Conservation (phyloP, 2,797 vertebrate species). For the Hylomyscus alleni region DNA sequence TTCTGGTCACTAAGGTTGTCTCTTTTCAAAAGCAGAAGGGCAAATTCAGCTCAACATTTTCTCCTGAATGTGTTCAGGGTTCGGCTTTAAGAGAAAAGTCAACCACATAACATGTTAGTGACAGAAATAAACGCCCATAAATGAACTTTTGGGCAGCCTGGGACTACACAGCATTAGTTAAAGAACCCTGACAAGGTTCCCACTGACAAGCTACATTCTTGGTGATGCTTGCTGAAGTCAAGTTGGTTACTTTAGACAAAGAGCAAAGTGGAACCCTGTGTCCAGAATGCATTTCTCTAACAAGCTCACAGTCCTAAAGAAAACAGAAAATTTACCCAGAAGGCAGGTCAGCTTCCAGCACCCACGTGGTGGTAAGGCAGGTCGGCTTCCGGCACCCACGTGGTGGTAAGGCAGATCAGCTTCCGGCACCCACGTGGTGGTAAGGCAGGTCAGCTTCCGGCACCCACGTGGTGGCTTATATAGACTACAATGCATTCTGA, state of each 20-base stretch:
- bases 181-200: not conserved
- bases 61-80: constrained; percentile 80
- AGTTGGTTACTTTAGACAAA: constrained; percentile 39
- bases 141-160: constrained; percentile 18
- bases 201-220: not conserved
- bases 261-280: constrained; percentile 13
- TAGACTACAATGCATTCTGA: not conserved
- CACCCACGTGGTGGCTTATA: not conserved
- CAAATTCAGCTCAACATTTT: constrained; percentile 79
- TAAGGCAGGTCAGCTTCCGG: not conserved
- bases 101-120: constrained; percentile 56
- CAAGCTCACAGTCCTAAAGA: constrained; percentile 14
- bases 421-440: no score
- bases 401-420: not conserved
- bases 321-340: constrained; percentile 41
- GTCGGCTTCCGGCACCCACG: no score
- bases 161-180: not conserved
- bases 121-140: constrained; percentile 5
- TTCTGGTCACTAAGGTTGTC: constrained; percentile 25
- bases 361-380: not conserved
- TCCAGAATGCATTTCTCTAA: constrained; percentile 54
- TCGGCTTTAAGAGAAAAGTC: constrained; percentile 82
- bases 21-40: constrained; percentile 81
- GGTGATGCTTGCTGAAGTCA: constrained; percentile 8
- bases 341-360: not conserved